These are phyloP conservation scores for Callosobruchus maculatus DNA, from an alignment of 2,888 invertebrate genomes.

Conservation along the genomic window DNA sequence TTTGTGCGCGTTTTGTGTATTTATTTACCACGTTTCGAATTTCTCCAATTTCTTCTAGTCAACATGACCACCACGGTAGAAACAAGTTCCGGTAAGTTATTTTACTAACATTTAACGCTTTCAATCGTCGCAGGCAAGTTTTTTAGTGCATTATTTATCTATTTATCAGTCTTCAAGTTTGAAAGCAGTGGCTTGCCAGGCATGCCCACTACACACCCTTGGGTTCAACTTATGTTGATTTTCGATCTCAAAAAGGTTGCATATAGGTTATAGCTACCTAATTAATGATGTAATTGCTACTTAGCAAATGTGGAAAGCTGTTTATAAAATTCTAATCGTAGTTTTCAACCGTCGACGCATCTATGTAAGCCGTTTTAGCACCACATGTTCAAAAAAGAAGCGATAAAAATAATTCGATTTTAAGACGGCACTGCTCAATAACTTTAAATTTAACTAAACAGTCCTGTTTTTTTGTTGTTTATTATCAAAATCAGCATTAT, in stretches of 20 bases:
- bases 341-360: background rate
- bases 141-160: background rate
- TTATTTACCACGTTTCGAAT: background rate
- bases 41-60: constrained; percentile 11
- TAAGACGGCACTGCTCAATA: background rate
- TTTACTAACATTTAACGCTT: background rate
- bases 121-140: background rate
- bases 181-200: background rate
- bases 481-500: too few species aligned
- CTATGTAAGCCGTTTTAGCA: background rate
- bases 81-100: constrained; percentile 25
- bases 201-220: background rate
- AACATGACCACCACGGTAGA: constrained; percentile 27
- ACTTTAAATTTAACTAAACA: too few species aligned
- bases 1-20: constrained; percentile 20
- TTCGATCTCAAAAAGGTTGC: background rate
- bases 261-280: background rate
- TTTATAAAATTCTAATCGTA: background rate
- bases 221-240: background rate
- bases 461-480: too few species aligned
- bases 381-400: background rate
- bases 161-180: background rate
- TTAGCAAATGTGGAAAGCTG: background rate
- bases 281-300: background rate
- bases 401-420: background rate